A percentile compares a stretch with the other conserved stretches of the same genome.
Evolutionary conservation across 2,797 vertebrate genomes (phyloP).

Genomic region (Schizopygopsis malacanthus): DNA sequence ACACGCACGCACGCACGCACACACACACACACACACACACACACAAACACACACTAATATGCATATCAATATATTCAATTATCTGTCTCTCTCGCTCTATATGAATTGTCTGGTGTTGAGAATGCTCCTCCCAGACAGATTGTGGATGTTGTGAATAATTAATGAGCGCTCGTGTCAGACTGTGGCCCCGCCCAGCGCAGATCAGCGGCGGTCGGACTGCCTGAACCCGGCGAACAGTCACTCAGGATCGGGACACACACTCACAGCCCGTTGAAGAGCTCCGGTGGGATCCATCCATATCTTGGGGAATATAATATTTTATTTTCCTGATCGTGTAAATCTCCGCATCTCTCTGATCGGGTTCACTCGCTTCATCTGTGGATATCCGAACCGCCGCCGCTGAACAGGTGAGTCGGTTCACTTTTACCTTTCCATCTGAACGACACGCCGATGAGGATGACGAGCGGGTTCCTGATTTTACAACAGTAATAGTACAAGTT

Average conservation of each 20-base stretch:
- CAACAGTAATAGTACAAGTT: not conserved
- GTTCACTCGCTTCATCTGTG: constrained; percentile 1
- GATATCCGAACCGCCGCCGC: constrained; percentile 20
- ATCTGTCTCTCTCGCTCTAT: not conserved
- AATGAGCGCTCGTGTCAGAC: constrained; percentile 29
- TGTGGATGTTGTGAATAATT: constrained; percentile 37
- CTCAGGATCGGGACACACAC: not conserved
- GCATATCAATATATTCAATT: not conserved
- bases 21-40: no score
- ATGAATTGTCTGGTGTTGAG: not conserved
- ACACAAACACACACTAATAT: no score
- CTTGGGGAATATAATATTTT: constrained; percentile 13
- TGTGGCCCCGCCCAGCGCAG: constrained; percentile 22
- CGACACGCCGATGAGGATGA: not conserved
- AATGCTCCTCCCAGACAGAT: constrained; percentile 2
- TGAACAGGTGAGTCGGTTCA: constrained; percentile 56
- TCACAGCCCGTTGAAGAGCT: not conserved
- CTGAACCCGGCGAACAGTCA: constrained; percentile 19
- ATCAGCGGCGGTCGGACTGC: constrained; percentile 9
- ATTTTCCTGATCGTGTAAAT: not conserved
- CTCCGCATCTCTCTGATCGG: not conserved
- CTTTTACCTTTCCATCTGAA: constrained; percentile 10
- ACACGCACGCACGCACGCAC: no score
- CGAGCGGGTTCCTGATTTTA: not conserved
- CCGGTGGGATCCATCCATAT: not conserved